phyloP scores from a whole-genome alignment of 2,888 invertebrate genomes.

The Cephus rjabovi region DNA sequence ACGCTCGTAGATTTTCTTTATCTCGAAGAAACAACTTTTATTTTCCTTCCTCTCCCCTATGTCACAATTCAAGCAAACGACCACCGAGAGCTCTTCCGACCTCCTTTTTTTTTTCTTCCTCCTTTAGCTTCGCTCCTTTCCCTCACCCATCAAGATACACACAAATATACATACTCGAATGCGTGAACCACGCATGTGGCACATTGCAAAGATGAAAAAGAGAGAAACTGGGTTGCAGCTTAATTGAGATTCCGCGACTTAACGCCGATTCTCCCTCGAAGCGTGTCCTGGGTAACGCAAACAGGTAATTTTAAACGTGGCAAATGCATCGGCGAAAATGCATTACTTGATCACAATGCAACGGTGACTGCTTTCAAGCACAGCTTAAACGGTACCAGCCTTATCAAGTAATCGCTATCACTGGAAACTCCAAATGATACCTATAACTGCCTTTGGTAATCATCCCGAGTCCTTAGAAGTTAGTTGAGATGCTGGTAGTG shows the following conservation, averaged over 20 bases:
- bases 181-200: background rate
- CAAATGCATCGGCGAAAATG: background rate
- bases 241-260: background rate
- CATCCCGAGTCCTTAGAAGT: background rate
- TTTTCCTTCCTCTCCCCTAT: conserved; percentile 2
- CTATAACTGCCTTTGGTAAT: no score
- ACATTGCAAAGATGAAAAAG: background rate
- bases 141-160: background rate
- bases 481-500: background rate
- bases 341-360: background rate
- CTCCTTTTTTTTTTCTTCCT: background rate
- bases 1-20: conserved; percentile 3
- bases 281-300: background rate
- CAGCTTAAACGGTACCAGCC: background rate
- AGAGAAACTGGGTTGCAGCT: background rate
- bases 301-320: background rate
- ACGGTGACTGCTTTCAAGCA: background rate
- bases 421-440: background rate
- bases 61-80: background rate
- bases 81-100: background rate
- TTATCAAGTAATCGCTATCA: background rate
- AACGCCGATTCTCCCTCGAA: background rate
- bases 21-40: background rate
- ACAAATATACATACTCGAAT: background rate
- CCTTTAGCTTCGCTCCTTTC: background rate